Base-by-base conservation (phyloP, 2,888 invertebrate species). In the Digitonthophagus gazella region DNA sequence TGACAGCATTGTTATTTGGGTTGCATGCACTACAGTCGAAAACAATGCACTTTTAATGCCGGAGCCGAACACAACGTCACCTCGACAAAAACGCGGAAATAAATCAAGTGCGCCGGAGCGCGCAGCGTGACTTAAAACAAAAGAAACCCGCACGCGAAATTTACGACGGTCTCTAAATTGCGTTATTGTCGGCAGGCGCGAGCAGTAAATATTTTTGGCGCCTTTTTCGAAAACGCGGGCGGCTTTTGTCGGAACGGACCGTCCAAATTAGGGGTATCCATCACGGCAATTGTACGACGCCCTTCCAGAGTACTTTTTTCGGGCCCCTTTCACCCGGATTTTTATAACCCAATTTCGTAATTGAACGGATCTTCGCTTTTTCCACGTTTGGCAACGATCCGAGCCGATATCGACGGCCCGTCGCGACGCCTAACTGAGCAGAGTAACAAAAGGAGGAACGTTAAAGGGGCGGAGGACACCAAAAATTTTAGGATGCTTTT, bases 401-500 rank as follows among this genome's bases (percentile, higher is more conserved):
- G 28, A 44, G 11, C 28, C 28, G 28, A 44, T 44, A 44, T 44
- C 28, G 28, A 44, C 11, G n/a, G n/a, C n/a, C n/a, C n/a, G n/a
- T n/a, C 6, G 28, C 28, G 28, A 8, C 28, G 28, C 18, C 20
- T 61, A 61, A 16, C 61, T 6, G 18, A 3, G 20, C 16, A 3
- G 11, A 61, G 16, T 15, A n/a, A 6, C n/a, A 20, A 61, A 18
- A 57, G 20, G 18, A 19, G 8, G 8, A 61, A 18, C 61, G 61
- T 61, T n/a, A 57, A 61, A 11, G 28, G 22, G 28, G 28, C 28
- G 28, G 28, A 44, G 11, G 61, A 61, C 61, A 18, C 16, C 61
- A 61, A 54, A 68, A 65, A 65, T 65, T 67, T 64, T 63, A 63
- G 64, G 64, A 55, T 67, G 54, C 58, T 61, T 58, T 68, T 20